A percentile compares a stretch with the other conserved stretches of the same genome.
These are phyloP conservation scores for Crypturellus undulatus DNA, from an alignment of 2,113 vertebrate species.

Conservation along the genomic window DNA sequence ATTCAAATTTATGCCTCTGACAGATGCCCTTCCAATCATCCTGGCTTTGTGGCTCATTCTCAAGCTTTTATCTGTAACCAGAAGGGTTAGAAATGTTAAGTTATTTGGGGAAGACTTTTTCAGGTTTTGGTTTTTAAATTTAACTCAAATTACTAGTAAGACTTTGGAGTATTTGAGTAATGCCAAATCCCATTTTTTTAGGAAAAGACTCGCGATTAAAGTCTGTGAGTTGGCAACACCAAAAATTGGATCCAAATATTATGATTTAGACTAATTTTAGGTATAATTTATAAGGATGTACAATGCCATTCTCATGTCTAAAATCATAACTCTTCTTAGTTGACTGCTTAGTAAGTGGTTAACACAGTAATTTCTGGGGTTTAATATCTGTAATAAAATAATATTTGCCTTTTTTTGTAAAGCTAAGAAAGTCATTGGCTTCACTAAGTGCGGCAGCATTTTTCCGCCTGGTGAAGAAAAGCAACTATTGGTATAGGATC, in stretches of 20 bases:
- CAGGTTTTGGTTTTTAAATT: background rate
- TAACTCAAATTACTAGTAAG: background rate
- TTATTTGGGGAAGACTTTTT: background rate
- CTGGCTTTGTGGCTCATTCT: background rate
- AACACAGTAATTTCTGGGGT: background rate
- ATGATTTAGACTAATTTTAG: background rate
- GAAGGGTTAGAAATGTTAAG: background rate
- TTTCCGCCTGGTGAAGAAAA: background rate
- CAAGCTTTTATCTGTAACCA: background rate
- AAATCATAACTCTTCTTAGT: constrained; percentile 14
- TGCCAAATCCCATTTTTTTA: background rate
- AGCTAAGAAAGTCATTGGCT: background rate
- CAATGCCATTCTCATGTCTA: background rate
- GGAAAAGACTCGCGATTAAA: background rate
- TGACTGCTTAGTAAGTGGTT: constrained; percentile 14
- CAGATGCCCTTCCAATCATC: background rate
- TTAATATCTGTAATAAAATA: constrained; percentile 28
- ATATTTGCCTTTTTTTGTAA: background rate
- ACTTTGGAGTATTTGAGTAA: background rate
- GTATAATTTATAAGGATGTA: background rate
- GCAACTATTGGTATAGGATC: background rate
- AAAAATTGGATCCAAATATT: background rate
- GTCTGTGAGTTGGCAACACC: background rate
- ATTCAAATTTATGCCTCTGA: background rate
- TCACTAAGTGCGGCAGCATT: background rate